Conservation (phyloP, 2,888 invertebrate genomes). For the Ceriagrion tenellum region DNA sequence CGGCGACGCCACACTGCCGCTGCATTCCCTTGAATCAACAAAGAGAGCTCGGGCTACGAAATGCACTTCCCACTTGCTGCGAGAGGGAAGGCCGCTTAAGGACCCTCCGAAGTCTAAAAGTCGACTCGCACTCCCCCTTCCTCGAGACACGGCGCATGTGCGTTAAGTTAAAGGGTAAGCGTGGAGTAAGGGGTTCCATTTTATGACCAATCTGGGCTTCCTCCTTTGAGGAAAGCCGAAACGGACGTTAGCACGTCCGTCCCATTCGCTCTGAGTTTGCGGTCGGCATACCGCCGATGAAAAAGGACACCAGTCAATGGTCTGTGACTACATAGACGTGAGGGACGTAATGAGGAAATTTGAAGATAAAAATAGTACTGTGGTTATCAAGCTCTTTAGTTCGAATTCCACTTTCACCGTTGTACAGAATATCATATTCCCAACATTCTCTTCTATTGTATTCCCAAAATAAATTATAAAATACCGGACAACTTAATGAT, state of each 20-base stretch:
- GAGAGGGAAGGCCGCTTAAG: neutral
- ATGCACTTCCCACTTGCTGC: neutral
- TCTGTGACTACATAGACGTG: neutral
- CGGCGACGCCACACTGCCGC: neutral
- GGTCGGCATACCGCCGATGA: neutral
- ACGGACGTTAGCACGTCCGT: neutral
- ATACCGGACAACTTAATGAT: too few relatives aligned
- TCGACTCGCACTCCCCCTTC: neutral
- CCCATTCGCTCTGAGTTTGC: neutral
- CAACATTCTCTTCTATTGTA: too few relatives aligned
- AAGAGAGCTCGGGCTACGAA: neutral
- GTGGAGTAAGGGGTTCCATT: neutral
- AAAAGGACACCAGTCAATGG: neutral
- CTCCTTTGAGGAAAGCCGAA: neutral
- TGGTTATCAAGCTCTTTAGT: too few relatives aligned
- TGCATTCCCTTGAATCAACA: conserved; percentile 39
- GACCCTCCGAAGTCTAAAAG: neutral
- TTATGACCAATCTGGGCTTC: neutral
- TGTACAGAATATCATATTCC: too few relatives aligned
- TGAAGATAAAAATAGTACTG: too few relatives aligned
- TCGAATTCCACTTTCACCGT: too few relatives aligned
- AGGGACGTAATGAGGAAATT: too few relatives aligned
- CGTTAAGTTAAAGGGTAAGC: neutral
- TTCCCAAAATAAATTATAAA: too few relatives aligned
- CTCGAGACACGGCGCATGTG: neutral